phyloP scores from a whole-genome alignment of 2,888 invertebrate species.

The Strigamia transsilvanica region DNA sequence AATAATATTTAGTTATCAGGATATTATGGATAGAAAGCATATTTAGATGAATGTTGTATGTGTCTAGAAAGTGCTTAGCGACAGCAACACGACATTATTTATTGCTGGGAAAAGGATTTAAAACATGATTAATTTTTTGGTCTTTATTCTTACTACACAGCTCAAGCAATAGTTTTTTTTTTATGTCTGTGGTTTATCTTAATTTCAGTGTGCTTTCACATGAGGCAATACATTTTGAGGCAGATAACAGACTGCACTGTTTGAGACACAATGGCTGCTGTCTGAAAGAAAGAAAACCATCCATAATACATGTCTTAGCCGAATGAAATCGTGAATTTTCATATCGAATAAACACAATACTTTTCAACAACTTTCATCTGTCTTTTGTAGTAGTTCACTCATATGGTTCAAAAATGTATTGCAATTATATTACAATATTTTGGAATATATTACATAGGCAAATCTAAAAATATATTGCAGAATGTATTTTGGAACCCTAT shows the following conservation, averaged over 20 bases:
- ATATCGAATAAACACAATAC: background rate
- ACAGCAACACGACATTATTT: background rate
- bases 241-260: conserved; percentile 2
- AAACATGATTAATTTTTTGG: background rate
- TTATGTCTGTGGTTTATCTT: background rate
- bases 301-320: conserved; percentile 14
- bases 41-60: background rate
- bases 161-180: background rate
- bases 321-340: background rate
- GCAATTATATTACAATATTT: too few relatives aligned
- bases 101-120: conserved; percentile 1
- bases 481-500: too few relatives aligned
- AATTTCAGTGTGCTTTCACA: background rate
- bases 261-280: conserved; percentile 21
- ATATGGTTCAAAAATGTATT: too few relatives aligned
- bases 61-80: background rate
- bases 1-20: too few relatives aligned
- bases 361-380: too few relatives aligned
- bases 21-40: too few relatives aligned
- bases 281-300: conserved; percentile 13
- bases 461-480: too few relatives aligned
- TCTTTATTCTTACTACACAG: background rate
- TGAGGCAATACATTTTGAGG: conserved; percentile 21
- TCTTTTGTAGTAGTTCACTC: too few relatives aligned
- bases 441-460: too few relatives aligned